A percentile compares a stretch with the other conserved stretches of the same genome.
phyloP scores from a whole-genome alignment of 1,140 invertebrate genomes.

The Reticulitermes speratus region DNA sequence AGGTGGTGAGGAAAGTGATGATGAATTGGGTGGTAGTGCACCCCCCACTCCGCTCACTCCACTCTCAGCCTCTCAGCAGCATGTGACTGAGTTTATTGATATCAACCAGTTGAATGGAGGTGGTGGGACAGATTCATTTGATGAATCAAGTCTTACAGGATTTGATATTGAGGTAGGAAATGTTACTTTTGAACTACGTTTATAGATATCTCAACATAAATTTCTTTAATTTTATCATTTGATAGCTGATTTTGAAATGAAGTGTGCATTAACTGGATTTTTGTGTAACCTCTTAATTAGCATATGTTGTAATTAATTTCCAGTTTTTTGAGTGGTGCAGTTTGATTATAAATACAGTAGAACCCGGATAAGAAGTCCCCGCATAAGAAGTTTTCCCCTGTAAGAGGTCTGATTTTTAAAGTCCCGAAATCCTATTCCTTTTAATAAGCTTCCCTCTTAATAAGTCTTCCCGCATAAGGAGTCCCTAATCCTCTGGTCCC shows the following conservation, averaged over 20 bases:
- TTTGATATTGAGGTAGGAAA: constrained; percentile 45
- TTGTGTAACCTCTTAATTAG: background rate
- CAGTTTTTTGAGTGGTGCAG: too few relatives aligned
- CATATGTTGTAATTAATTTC: too few relatives aligned
- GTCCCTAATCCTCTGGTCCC: too few relatives aligned
- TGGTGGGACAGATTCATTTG: constrained; percentile 42
- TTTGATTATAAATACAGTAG: too few relatives aligned
- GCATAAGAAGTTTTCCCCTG: too few relatives aligned
- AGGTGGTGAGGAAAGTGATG: constrained; percentile 49
- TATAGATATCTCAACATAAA: background rate
- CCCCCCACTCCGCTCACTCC: constrained; percentile 43
- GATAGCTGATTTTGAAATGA: background rate
- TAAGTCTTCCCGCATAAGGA: too few relatives aligned
- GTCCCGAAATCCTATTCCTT: too few relatives aligned
- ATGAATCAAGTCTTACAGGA: constrained; percentile 31
- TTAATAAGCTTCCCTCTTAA: too few relatives aligned
- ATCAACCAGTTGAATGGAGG: constrained; percentile 41
- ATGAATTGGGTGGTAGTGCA: constrained; percentile 49
- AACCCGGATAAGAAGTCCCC: too few relatives aligned
- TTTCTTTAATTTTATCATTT: background rate
- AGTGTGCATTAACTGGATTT: background rate
- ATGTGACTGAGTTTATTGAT: constrained; percentile 43
- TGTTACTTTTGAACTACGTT: background rate
- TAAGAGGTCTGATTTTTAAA: too few relatives aligned
- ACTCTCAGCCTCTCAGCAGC: constrained; percentile 39